Conservation (phyloP, 2,888 invertebrate species). For the Lepas anatifera region DNA sequence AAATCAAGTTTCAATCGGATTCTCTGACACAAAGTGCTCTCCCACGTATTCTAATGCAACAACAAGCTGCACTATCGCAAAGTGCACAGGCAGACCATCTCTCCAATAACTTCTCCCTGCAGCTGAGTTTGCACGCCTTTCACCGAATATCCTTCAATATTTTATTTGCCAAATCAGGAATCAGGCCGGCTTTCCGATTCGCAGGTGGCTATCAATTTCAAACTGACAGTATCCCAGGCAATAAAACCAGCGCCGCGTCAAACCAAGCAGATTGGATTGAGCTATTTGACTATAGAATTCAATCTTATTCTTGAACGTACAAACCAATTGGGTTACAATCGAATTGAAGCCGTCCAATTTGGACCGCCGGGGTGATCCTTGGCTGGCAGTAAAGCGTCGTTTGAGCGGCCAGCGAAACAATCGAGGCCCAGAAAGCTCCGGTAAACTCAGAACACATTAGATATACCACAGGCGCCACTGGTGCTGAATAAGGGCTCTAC, state of each 20-base stretch:
- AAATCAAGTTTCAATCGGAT: neutral
- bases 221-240: conserved; percentile 2
- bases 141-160: neutral
- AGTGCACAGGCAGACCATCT: too few species aligned
- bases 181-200: neutral
- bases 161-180: conserved; percentile 10
- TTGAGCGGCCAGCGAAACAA: neutral
- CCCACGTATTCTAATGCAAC: too few species aligned
- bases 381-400: neutral
- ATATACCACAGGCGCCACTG: too few species aligned
- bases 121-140: too few species aligned
- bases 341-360: conserved; percentile 5
- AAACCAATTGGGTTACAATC: neutral
- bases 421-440: too few species aligned
- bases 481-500: too few species aligned
- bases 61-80: neutral
- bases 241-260: neutral
- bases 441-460: too few species aligned
- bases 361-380: neutral
- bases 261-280: conserved; percentile 8
- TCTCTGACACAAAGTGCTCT: neutral
- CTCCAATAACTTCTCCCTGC: too few species aligned
- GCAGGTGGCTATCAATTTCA: conserved; percentile 1
- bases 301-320: neutral
- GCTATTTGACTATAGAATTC: conserved; percentile 12